Evolutionary conservation across 2,113 vertebrate genomes (phyloP).

Genomic region (Anarrhichthys ocellatus): DNA sequence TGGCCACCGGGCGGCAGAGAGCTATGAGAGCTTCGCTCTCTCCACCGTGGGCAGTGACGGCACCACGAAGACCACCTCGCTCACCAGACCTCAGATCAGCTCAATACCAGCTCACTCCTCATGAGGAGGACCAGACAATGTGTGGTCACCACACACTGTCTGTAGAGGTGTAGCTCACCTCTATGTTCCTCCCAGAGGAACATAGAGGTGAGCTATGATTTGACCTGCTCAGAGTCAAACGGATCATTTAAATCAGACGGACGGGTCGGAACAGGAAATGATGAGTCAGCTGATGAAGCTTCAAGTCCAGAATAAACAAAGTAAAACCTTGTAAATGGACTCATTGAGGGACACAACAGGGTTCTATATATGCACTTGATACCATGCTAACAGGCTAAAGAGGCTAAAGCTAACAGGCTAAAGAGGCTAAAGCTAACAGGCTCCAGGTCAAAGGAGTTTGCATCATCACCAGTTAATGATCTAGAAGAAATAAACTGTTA

Average conservation of each 20-base stretch:
- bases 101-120: constrained; percentile 42
- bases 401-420: too few species aligned
- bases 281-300: background rate
- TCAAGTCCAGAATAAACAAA: background rate
- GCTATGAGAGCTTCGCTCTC: constrained; percentile 83
- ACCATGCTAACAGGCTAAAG: too few species aligned
- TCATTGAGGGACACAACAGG: too few species aligned
- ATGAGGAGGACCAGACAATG: background rate
- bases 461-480: too few species aligned
- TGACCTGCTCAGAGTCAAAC: background rate
- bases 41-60: constrained; percentile 84
- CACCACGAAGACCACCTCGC: constrained; percentile 77
- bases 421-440: too few species aligned
- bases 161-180: background rate
- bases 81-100: constrained; percentile 61
- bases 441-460: too few species aligned
- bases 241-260: too few species aligned
- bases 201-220: too few species aligned
- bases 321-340: background rate
- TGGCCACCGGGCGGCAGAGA: constrained; percentile 67
- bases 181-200: background rate
- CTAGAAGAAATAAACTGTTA: too few species aligned
- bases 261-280: too few species aligned
- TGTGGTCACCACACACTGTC: too few species aligned
- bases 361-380: too few species aligned